phyloP scores from a whole-genome alignment of 2,797 vertebrate species.

The Ctenopoma kingsleyae region DNA sequence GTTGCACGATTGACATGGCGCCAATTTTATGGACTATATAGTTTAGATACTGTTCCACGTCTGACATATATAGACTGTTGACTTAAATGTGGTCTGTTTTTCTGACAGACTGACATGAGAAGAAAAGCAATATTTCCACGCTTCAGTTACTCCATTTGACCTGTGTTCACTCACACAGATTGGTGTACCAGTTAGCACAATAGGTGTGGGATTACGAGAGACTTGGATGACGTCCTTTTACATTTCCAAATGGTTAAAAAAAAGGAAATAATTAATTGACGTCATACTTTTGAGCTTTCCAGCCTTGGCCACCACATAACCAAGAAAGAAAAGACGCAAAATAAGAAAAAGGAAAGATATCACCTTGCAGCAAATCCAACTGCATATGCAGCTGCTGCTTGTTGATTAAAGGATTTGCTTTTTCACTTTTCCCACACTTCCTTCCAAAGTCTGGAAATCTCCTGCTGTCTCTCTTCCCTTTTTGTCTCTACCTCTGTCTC shows the following conservation, averaged over 20 bases:
- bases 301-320: neutral
- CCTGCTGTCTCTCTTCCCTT: neutral
- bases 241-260: slow-evolving; percentile 30
- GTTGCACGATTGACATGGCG: neutral
- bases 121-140: slow-evolving; percentile 51
- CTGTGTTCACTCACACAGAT: slow-evolving; percentile 66
- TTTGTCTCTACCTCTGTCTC: neutral
- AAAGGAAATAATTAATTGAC: slow-evolving; percentile 43
- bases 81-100: slow-evolving; percentile 19
- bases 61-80: slow-evolving; percentile 22
- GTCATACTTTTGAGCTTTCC: slow-evolving; percentile 29
- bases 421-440: slow-evolving; percentile 65
- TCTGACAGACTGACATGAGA: slow-evolving; percentile 49
- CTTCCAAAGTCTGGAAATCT: slow-evolving; percentile 19
- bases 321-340: slow-evolving; percentile 24
- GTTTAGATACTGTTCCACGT: neutral
- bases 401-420: slow-evolving; percentile 50
- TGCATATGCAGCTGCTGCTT: slow-evolving; percentile 35
- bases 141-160: slow-evolving; percentile 55
- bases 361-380: slow-evolving; percentile 38
- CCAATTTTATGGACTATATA: too few species aligned
- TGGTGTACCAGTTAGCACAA: slow-evolving; percentile 61
- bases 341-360: slow-evolving; percentile 35
- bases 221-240: slow-evolving; percentile 29
- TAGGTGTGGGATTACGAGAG: slow-evolving; percentile 57